These are phyloP conservation scores for Tarsius wallacei DNA, from an alignment of 2,797 vertebrate species.

Conservation along the genomic window DNA sequence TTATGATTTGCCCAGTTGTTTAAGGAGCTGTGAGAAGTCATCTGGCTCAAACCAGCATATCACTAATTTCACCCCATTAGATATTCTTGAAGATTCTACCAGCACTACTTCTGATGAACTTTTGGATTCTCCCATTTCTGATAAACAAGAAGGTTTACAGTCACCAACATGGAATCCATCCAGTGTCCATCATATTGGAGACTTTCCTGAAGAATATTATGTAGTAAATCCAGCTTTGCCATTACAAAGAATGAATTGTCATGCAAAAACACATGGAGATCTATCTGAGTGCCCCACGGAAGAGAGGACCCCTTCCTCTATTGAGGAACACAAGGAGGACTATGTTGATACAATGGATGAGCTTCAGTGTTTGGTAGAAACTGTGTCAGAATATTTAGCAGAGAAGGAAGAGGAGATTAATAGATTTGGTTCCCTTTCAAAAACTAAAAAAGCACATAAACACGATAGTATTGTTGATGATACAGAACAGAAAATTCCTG, in stretches of 20 bases:
- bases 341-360: conserved; percentile 95
- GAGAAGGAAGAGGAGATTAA: conserved; percentile 98
- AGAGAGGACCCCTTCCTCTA: conserved; percentile 88
- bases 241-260: conserved; percentile 71
- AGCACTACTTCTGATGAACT: conserved; percentile 92
- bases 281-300: conserved; percentile 68
- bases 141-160: conserved; percentile 88
- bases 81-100: conserved; percentile 91
- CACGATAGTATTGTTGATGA: conserved; percentile 89
- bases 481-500: conserved; percentile 85
- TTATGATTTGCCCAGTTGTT: conserved; percentile 61
- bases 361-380: conserved; percentile 96
- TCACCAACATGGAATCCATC: conserved; percentile 85
- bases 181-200: conserved; percentile 74
- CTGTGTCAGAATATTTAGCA: conserved; percentile 97
- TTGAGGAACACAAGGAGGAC: conserved; percentile 91
- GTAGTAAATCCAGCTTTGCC: conserved; percentile 53
- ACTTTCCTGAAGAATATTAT: conserved; percentile 75
- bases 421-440: conserved; percentile 93
- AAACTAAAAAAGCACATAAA: conserved; percentile 87
- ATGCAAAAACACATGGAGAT: conserved; percentile 62
- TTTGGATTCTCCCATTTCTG: conserved; percentile 89
- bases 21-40: conserved; percentile 77
- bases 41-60: conserved; percentile 81
- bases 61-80: conserved; percentile 82